Evolutionary conservation across 1,140 invertebrate species (phyloP).

Genomic region (Halesus radiatus): DNA sequence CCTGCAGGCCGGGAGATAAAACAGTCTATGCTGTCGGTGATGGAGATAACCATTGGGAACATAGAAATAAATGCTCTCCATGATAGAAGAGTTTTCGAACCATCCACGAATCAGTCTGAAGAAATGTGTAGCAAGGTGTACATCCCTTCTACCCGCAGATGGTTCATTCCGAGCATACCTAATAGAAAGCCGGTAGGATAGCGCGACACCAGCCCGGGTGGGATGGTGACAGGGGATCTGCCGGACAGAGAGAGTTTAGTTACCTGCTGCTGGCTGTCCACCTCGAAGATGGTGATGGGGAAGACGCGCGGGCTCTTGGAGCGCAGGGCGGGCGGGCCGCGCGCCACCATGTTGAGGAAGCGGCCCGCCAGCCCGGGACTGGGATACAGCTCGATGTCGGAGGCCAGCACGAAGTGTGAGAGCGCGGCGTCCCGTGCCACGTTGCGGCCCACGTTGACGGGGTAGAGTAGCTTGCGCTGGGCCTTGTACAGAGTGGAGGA

Average conservation of each 20-base stretch:
- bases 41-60: too few relatives aligned
- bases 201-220: slow-evolving; percentile 71
- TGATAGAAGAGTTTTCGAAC: too few relatives aligned
- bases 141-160: too few relatives aligned
- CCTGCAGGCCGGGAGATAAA: too few relatives aligned
- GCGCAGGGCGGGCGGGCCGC: slow-evolving; percentile 75
- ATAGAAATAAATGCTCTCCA: too few relatives aligned
- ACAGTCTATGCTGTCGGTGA: too few relatives aligned
- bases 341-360: slow-evolving; percentile 87
- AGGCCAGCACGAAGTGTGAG: slow-evolving; percentile 87
- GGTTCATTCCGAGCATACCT: too few relatives aligned
- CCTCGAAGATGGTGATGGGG: slow-evolving; percentile 83
- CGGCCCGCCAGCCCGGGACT: slow-evolving; percentile 81
- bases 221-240: too few relatives aligned
- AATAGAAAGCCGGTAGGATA: too few relatives aligned
- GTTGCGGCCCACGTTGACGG: slow-evolving; percentile 90
- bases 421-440: slow-evolving; percentile 83
- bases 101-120: too few relatives aligned
- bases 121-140: too few relatives aligned
- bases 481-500: slow-evolving; percentile 80
- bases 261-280: slow-evolving; percentile 75
- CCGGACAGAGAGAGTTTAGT: too few relatives aligned
- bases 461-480: slow-evolving; percentile 87
- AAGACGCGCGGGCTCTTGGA: slow-evolving; percentile 81
- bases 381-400: slow-evolving; percentile 92